Conservation (phyloP, 2,113 vertebrate genomes). For the Corythornis vintsioides region DNA sequence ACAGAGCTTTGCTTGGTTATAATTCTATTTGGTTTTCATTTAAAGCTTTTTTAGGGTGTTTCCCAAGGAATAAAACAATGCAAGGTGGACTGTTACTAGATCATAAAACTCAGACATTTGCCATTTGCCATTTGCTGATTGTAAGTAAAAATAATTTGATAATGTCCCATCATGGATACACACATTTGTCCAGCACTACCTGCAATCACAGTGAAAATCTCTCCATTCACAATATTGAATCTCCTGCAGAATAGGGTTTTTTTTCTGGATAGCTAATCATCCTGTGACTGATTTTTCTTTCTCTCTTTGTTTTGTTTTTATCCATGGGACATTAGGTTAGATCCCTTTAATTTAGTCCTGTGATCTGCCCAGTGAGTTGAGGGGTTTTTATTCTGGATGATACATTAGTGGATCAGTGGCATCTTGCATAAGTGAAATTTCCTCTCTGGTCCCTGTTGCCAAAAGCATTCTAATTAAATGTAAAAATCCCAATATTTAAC, state of each 20-base stretch:
- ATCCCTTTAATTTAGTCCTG: not conserved
- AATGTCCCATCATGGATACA: not conserved
- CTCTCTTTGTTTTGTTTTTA: not conserved
- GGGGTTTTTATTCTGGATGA: not conserved
- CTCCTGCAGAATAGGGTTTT: not conserved
- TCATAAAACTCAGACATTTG: not conserved
- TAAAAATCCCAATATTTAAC: not conserved
- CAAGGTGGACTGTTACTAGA: not conserved
- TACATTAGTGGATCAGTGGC: not conserved
- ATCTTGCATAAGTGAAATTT: not conserved
- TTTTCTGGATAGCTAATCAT: not conserved
- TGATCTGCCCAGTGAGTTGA: not conserved
- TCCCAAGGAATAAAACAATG: not conserved
- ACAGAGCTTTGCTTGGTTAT: not conserved
- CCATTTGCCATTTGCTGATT: not conserved
- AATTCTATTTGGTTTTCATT: not conserved
- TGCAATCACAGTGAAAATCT: not conserved
- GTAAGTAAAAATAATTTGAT: not conserved
- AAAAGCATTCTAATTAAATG: not conserved
- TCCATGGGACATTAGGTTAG: not conserved
- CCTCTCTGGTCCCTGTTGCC: not conserved
- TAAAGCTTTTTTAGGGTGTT: not conserved
- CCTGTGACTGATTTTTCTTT: not conserved
- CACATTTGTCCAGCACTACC: not conserved
- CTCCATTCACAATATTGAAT: not conserved